Evolutionary conservation across 2,888 invertebrate species (phyloP), one percentile per base, ranked within the genome.

Genomic region (Gari tellinella): DNA sequence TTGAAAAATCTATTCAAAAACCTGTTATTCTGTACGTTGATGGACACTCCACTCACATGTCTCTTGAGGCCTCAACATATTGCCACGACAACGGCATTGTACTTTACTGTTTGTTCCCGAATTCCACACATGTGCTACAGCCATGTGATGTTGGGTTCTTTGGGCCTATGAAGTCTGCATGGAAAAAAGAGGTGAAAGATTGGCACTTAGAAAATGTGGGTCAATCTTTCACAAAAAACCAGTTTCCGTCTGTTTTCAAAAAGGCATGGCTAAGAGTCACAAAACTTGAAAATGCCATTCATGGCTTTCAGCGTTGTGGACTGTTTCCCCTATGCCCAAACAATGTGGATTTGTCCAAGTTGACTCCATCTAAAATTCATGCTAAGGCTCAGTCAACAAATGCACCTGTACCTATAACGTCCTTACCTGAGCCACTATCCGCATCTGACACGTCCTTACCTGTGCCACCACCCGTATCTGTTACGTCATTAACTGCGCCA

Each of bases 11-110:
- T 3, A 60, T 70, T 19, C 38, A 31, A 19, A 37, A 31, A 3
- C 72, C 77, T 0, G 62, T 77, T n/a, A 45, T 72, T 25, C 38
- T 70, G 17, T 65, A 61, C 52, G 73, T 78, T 1, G 78, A 78
- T 48, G 73, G 70, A 0, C 73, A 78, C 46, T n/a, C n/a, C n/a
- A n/a, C n/a, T n/a, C n/a, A n/a, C n/a, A n/a, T n/a, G n/a, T n/a
- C n/a, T n/a, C n/a, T 52, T 0, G 38, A 49, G 5, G 62, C 72
- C 7, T 21, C 67, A 26, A 23, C 37, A 1, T 63, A 40, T 23
- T 73, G 70, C 38, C 4, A 19, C 5, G 46, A 63, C 21, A 60
- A 76, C 17, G 73, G 62, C 10, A 62, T 77, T 12, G 58, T 73
- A 17, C 40, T 77, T 25, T 77, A 73, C 53, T 77, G 72, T 37